Percentiles rank a stretch among this genome's conserved stretches.
Evolutionary conservation across 2,888 invertebrate genomes (phyloP).

Genomic region (Lobophora halterata): DNA sequence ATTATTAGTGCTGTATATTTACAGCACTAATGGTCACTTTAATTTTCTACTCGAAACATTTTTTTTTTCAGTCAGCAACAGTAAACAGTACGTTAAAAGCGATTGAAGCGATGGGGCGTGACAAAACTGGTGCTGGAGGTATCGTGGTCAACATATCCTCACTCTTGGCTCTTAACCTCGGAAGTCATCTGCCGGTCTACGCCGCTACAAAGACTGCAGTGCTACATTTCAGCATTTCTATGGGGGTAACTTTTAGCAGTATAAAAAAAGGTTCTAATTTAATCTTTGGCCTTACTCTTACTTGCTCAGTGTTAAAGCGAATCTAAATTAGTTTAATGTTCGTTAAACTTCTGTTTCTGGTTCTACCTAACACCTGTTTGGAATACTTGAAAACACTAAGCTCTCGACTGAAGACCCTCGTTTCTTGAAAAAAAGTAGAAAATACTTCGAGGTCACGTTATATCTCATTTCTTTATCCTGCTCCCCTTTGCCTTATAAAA

Average conservation of each 20-base stretch:
- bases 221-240: conserved; percentile 60
- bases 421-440: background rate
- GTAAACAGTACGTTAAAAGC: conserved; percentile 62
- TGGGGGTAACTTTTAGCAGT: conserved; percentile 56
- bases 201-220: conserved; percentile 67
- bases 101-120: conserved; percentile 54
- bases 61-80: conserved; percentile 60
- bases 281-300: too few species aligned
- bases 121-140: conserved; percentile 59
- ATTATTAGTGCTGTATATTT: too few species aligned
- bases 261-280: too few species aligned
- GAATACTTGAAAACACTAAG: too few species aligned
- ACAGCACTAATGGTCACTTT: too few species aligned
- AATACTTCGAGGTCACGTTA: conserved; percentile 4
- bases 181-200: conserved; percentile 58
- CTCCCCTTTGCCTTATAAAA: conserved; percentile 17
- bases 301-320: too few species aligned
- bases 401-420: too few species aligned
- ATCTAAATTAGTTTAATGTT: too few species aligned
- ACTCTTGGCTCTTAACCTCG: conserved; percentile 51
- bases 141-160: conserved; percentile 64
- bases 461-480: conserved; percentile 4
- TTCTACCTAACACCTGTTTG: too few species aligned
- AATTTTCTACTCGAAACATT: background rate
- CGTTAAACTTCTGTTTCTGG: too few species aligned